A percentile compares a stretch with the other conserved stretches of the same genome.
These are phyloP conservation scores for Planiliza haematocheilus DNA, from an alignment of 2,113 vertebrate species.

Conservation along the genomic window DNA sequence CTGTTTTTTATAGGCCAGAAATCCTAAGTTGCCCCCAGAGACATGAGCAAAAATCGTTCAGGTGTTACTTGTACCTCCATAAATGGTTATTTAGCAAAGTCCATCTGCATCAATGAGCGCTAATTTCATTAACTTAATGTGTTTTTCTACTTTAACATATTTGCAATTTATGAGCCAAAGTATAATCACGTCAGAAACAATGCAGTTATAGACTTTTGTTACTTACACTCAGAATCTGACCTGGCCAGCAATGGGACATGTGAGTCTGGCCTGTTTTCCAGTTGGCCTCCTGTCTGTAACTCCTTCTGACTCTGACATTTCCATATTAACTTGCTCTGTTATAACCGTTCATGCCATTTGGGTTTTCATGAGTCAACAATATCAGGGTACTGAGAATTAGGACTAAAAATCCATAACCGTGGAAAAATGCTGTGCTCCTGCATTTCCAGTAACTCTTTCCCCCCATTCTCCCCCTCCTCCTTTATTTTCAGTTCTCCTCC, in stretches of 20 bases:
- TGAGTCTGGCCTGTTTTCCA: conserved; percentile 41
- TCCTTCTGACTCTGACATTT: conserved; percentile 52
- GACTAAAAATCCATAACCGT: conserved; percentile 67
- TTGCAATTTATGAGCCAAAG: conserved; percentile 13
- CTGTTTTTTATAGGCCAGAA: conserved; percentile 21
- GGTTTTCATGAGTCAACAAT: conserved; percentile 66
- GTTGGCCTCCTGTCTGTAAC: conserved; percentile 38
- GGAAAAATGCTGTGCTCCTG: conserved; percentile 71
- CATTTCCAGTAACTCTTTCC: conserved; percentile 65
- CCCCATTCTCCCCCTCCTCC: conserved; percentile 19
- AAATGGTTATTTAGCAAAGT: conserved; percentile 30
- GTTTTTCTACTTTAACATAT: conserved; percentile 32
- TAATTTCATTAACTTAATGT: conserved; percentile 35
- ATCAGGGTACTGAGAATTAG: conserved; percentile 56
- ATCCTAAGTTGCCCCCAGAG: neutral
- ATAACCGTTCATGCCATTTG: conserved; percentile 49
- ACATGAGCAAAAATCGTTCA: conserved; percentile 23
- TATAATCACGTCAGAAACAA: conserved; percentile 29
- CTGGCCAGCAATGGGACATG: conserved; percentile 23
- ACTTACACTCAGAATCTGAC: conserved; percentile 25
- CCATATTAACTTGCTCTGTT: conserved; percentile 61
- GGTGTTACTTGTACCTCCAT: conserved; percentile 28
- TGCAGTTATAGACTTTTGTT: conserved; percentile 3
- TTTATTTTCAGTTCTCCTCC: conserved; percentile 80
- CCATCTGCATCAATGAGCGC: conserved; percentile 33